Evolutionary conservation across 1,140 invertebrate genomes (phyloP), one percentile per base, ranked within the genome.

Genomic region (Rhopalosiphum maidis): DNA sequence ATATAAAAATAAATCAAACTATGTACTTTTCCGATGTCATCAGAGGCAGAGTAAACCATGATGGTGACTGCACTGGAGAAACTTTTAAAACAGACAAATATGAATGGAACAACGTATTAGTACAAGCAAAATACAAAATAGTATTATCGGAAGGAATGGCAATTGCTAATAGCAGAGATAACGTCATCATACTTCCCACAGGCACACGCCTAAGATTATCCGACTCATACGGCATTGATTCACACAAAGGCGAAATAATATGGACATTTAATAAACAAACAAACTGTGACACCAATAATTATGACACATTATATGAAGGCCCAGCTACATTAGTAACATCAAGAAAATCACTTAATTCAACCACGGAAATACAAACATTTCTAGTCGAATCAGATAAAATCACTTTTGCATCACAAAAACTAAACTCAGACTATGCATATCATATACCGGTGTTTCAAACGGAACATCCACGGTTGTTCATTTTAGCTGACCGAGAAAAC

Each of bases 91-190:
- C 41, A 11, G 83, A 86, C 21, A 86, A 86, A 87, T 46, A 48
- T 25, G 30, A 87, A 30, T 87, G 46, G 23, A 4, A 46, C 22
- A n/a, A 87, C 30, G 85, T 87, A 11, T n/a, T 87, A 30, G 85
- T 48, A 87, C 43, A 87, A 87, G 85, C 46, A 15, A 87, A 87
- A 87, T 87, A 48, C n/a, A 87, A 48, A 48, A 48, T 87, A 30
- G 0, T 46, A 30, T 43, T 87, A 30, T 87, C 85, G 2, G 85
- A 87, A 46, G 85, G 25, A 30, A 30, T 87, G 7, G 85, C 85
- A 25, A 46, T 30, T 11, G 85, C 85, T 30, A 46, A 87, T 25
- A 25, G 6, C 43, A 87, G 43, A 46, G 85, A 87, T 8, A n/a
- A 87, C 43, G 23, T 87, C 8, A 25, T 87, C 8, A 46, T 87